Conservation (phyloP, 1,140 invertebrate species). For the Papilio polyxenes region DNA sequence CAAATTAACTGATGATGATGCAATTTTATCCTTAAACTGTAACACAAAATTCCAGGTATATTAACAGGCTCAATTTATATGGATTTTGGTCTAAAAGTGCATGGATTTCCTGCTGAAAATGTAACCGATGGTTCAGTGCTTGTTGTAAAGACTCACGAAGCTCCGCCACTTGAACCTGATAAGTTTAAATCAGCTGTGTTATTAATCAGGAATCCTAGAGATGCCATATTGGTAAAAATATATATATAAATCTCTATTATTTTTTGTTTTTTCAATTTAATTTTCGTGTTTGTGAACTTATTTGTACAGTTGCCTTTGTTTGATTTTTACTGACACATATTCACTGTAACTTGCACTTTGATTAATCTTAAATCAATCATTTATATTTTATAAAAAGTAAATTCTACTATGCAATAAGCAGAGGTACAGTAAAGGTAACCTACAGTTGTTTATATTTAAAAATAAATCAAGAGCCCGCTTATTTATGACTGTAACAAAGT, state of each 20-base stretch:
- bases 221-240: constrained; percentile 82
- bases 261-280: constrained; percentile 38
- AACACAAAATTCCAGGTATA: constrained; percentile 78
- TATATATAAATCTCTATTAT: constrained; percentile 15
- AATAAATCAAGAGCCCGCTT: no score
- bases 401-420: no score
- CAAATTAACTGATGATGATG: neutral
- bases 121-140: constrained; percentile 87
- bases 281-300: constrained; percentile 22
- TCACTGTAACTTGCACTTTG: no score
- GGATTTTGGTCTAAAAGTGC: constrained; percentile 86
- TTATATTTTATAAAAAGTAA: no score
- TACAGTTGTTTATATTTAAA: no score
- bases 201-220: constrained; percentile 85
- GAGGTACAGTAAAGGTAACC: no score
- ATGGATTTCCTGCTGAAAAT: constrained; percentile 90
- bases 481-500: neutral
- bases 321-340: neutral
- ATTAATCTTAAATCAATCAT: no score
- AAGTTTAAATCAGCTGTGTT: constrained; percentile 85
- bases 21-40: neutral
- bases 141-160: constrained; percentile 91
- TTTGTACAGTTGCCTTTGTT: neutral
- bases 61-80: constrained; percentile 90
- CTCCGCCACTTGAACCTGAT: constrained; percentile 81